phyloP scores from a whole-genome alignment of 2,888 invertebrate species.

The Heliconius charithonia region DNA sequence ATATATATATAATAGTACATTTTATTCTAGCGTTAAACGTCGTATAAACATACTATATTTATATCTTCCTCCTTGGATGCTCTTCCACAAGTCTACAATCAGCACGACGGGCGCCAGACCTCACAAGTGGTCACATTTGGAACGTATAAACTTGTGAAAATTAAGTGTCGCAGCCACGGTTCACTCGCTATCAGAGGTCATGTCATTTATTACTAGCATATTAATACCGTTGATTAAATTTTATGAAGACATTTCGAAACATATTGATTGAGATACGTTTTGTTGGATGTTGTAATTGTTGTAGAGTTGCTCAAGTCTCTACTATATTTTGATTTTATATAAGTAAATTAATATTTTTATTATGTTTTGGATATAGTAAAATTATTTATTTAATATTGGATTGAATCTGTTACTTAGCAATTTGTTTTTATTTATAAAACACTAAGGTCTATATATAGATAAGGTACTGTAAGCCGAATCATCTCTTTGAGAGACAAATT shows the following conservation, averaged over 20 bases:
- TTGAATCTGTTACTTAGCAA: too few relatives aligned
- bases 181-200: slow-evolving; percentile 77
- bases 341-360: background rate
- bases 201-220: slow-evolving; percentile 80
- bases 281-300: slow-evolving; percentile 22
- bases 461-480: background rate
- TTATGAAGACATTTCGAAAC: slow-evolving; percentile 29
- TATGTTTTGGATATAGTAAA: background rate
- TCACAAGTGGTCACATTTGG: slow-evolving; percentile 57
- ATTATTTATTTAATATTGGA: background rate
- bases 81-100: slow-evolving; percentile 4
- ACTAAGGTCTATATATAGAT: too few relatives aligned
- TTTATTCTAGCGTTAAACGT: too few relatives aligned
- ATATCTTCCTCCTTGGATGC: background rate
- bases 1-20: too few relatives aligned
- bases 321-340: background rate
- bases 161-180: slow-evolving; percentile 76
- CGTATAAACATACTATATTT: too few relatives aligned
- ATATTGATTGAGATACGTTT: slow-evolving; percentile 47
- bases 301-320: background rate
- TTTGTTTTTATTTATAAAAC: too few relatives aligned
- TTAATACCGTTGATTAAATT: slow-evolving; percentile 64
- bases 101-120: slow-evolving; percentile 63
- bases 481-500: background rate
- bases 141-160: slow-evolving; percentile 80